These are phyloP conservation scores for Apostichopus californicus DNA, from an alignment of 35 echinoderm and acorn worm genomes.

Conservation along the genomic window DNA sequence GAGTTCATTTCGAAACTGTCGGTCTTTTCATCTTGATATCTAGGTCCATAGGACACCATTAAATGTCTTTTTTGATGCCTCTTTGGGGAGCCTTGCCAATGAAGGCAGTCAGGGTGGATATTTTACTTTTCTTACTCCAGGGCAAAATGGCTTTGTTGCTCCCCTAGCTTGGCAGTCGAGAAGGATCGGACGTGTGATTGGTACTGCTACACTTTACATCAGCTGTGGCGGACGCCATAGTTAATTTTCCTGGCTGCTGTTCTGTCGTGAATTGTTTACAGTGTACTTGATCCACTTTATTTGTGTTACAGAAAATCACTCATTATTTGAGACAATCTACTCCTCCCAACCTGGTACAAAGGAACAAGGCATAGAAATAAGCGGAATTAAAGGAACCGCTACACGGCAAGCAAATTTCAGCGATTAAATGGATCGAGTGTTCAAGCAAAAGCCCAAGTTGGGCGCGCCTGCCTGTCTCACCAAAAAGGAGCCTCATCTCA, in stretches of 20 bases:
- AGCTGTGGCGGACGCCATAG: conserved; percentile 46
- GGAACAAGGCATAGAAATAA: conserved; percentile 43
- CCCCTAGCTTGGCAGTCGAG: conserved; percentile 58
- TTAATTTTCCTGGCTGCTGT: neutral
- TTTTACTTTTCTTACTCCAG: conserved; percentile 13
- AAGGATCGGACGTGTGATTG: conserved; percentile 16
- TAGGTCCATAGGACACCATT: neutral
- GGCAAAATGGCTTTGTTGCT: neutral
- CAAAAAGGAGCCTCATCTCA: conserved; percentile 1
- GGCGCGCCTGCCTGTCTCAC: neutral
- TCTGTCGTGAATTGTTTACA: conserved; percentile 1
- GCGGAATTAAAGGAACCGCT: conserved; percentile 37
- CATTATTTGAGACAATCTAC: conserved; percentile 31
- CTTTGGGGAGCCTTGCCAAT: conserved; percentile 36
- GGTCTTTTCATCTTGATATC: neutral
- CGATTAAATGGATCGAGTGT: conserved; percentile 3
- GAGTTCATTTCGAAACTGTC: conserved; percentile 28
- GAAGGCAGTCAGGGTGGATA: conserved; percentile 3
- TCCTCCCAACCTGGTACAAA: conserved; percentile 16
- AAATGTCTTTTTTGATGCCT: conserved; percentile 5
- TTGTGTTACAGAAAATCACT: conserved; percentile 33
- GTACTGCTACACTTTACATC: neutral
- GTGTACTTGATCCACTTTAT: neutral
- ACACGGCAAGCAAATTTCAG: neutral
- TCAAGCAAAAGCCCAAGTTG: neutral